Base-by-base conservation (phyloP, 1,140 invertebrate species). In the Planococcus citri region DNA sequence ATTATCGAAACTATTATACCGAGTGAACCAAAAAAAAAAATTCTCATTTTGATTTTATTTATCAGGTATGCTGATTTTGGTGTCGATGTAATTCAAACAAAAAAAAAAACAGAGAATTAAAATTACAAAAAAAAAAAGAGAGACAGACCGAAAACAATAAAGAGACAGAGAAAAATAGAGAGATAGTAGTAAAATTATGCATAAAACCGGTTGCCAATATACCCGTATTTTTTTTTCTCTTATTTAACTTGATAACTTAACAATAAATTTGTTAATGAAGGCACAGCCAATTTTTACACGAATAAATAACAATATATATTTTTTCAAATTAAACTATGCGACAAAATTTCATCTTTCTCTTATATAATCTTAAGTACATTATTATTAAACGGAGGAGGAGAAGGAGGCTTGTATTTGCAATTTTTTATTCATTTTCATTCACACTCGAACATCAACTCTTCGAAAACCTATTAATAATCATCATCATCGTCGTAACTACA, bases 221-320 rank as follows among this genome's bases (percentile, higher is more conserved):
- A 51, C 41, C 41, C 41, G 12, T 9, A 14, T 51, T 9, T 6
- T 33, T n/a, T n/a, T n/a, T n/a, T n/a, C n/a, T n/a, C n/a, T n/a
- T 37, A 37, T 14, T 8, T 37, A 37, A 17, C 4, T 51, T 17
- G 41, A 51, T 51, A 51, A 51, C 41, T 51, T 51, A 51, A 51
- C 41, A 20, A 51, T 51, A 51, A 51, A 51, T 51, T 51, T 51
- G 41, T 51, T 51, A 51, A 51, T 51, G 41, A 51, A 51, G 41
- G 41, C 41, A 51, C 41, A 51, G 41, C 41, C 41, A 51, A 51
- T 51, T 51, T 51, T 51, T 51, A 51, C 41, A 51, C 17, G 41
- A 51, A 51, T 51, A 51, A 51, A 51, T 51, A 51, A 51, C 41
- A 51, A 51, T 51, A 51, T 51, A n/a, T 33, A 33, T 33, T 6